Conservation (phyloP, 53 echinoderm and acorn worm species). For the Holothuria scabra region DNA sequence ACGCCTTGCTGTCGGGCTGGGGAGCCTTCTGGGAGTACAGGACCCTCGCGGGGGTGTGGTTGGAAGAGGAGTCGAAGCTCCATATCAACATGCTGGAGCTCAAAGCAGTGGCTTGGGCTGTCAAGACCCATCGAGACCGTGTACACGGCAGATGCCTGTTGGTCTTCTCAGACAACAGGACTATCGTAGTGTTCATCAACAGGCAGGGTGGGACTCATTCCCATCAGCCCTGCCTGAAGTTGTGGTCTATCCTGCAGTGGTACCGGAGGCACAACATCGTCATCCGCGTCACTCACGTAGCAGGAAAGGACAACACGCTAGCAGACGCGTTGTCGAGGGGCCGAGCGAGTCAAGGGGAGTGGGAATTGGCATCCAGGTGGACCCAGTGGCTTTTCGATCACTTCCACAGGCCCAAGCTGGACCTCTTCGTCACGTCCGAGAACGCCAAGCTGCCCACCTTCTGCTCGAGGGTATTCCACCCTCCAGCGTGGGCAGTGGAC, state of each 20-base stretch:
- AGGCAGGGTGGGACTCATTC: background rate
- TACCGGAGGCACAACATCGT: background rate
- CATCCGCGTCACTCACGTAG: background rate
- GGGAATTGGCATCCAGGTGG: background rate
- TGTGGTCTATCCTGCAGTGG: conserved; percentile 1
- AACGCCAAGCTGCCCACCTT: conserved; percentile 52
- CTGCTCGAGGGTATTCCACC: conserved; percentile 39
- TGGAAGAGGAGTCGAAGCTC: too few relatives aligned
- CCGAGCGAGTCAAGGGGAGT: background rate
- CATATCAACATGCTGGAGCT: too few relatives aligned
- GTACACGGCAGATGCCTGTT: too few relatives aligned
- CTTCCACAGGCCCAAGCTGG: background rate
- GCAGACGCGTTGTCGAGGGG: conserved; percentile 41
- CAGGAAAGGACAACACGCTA: background rate
- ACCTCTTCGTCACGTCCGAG: conserved; percentile 38
- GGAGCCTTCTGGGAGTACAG: too few relatives aligned
- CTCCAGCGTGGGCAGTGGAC: conserved; percentile 40
- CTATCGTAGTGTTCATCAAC: too few relatives aligned
- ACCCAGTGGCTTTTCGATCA: background rate
- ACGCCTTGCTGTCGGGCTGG: too few relatives aligned
- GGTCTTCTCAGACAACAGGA: too few relatives aligned
- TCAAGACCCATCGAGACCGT: too few relatives aligned
- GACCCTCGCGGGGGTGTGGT: too few relatives aligned
- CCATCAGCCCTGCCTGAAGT: conserved; percentile 12
- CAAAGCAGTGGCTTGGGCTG: too few relatives aligned